Percentiles rank a stretch among this genome's conserved stretches.
phyloP scores from a whole-genome alignment of 2,113 vertebrate species.

The Urocitellus parryii region DNA sequence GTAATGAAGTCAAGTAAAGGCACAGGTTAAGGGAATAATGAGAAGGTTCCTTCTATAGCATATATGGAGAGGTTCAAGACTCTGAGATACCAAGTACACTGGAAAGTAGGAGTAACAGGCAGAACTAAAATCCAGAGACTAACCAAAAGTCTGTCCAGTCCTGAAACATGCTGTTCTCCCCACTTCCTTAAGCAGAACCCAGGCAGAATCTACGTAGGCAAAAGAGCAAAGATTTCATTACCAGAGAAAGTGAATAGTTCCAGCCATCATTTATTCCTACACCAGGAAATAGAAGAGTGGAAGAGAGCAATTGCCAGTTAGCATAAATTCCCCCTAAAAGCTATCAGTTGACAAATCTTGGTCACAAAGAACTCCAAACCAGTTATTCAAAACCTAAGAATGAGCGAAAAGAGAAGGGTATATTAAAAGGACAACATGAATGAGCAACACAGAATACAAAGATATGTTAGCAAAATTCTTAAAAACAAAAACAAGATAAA shows the following conservation, averaged over 20 bases:
- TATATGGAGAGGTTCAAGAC: not conserved
- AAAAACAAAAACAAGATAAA: constrained; percentile 5
- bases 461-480: constrained; percentile 2
- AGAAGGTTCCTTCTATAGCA: not conserved
- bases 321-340: not conserved
- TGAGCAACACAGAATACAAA: not conserved
- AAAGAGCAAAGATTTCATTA: not conserved
- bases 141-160: not conserved
- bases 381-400: not conserved
- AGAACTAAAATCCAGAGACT: not conserved
- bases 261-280: not conserved
- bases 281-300: not conserved
- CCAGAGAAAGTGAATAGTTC: not conserved
- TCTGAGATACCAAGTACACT: not conserved
- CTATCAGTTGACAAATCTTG: not conserved
- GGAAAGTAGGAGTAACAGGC: not conserved
- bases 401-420: not conserved
- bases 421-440: not conserved
- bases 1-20: not conserved
- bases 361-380: constrained; percentile 23
- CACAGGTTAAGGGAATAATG: not conserved
- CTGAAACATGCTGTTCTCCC: not conserved
- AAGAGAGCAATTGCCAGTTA: not conserved
- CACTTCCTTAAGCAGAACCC: not conserved
- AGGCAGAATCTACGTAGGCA: not conserved